phyloP scores from a whole-genome alignment of 2,113 vertebrate genomes.

The Mormyrus iriodes region DNA sequence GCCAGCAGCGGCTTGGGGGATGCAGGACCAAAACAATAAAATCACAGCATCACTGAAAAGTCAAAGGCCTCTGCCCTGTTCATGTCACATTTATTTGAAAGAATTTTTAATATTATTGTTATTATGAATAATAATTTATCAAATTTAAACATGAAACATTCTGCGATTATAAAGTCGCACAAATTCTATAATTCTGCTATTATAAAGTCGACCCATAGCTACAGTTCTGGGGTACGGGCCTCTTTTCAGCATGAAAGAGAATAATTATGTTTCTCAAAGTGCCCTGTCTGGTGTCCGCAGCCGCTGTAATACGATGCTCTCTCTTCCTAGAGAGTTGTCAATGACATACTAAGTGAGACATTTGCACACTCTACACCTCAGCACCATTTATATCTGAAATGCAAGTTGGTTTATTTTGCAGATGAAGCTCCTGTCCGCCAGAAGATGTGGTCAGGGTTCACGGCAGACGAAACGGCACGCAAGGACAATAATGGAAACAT shows the following conservation, averaged over 20 bases:
- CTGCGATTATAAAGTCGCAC: not conserved
- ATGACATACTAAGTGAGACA: not conserved
- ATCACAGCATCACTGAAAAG: not conserved
- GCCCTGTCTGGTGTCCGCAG: not conserved
- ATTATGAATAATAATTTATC: not conserved
- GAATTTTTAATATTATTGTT: not conserved
- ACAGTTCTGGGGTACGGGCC: not conserved
- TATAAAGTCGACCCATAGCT: not conserved
- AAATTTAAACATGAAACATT: not conserved
- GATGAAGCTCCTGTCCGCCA: not conserved
- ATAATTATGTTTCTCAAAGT: not conserved
- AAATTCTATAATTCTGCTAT: not conserved
- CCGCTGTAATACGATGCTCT: not conserved
- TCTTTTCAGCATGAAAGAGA: not conserved
- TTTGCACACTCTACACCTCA: not conserved
- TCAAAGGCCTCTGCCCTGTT: not conserved
- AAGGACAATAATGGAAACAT: not conserved
- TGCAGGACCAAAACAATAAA: not conserved
- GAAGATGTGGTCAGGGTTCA: not conserved
- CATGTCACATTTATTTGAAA: not conserved
- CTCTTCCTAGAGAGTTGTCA: not conserved
- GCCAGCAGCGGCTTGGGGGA: not conserved
- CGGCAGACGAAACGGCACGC: not conserved
- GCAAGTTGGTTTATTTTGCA: not conserved
- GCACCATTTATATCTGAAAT: not conserved